Base-by-base conservation (phyloP, 2,113 vertebrate genomes). In the Pteruthius melanotis region DNA sequence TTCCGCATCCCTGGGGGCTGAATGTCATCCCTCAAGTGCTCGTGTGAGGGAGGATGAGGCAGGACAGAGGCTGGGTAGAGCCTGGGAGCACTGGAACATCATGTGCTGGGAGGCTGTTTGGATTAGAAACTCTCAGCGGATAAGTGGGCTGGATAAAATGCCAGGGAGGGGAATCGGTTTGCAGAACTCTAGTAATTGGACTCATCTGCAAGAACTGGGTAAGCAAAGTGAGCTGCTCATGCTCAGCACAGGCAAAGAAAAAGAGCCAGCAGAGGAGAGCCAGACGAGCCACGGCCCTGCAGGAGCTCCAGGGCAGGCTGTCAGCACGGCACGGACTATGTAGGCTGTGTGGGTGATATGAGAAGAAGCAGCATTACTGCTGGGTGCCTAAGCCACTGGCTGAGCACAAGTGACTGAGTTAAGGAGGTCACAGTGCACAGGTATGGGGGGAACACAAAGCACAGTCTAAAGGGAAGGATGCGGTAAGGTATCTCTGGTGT, bases 91-190 rank as follows among this genome's bases (percentile, higher is more conserved):
- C 83, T 33, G 83, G 96, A 96, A 95, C 94, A 91, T 94, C 1
- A 3, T 95, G 94, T 96, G 90, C 95, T 95, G 80, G 88, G 92
- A 95, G 72, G 88, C 88, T 92, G 90, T 96, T 96, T 96, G 93
- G 90, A 95, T 96, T 93, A 96, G 90, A 93, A 94, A 78, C 94
- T 90, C 87, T 93, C 64, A 1, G 87, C 0, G 42, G 92, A 92
- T 90, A 90, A 96, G 83, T 90, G 83, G 85, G 83, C 90, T 89
- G 94, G 93, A 78, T 89, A 68, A 92, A 95, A 93, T 90, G 90
- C 94, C 95, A 96, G 92, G 92, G 90, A 96, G 72, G 71, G 44
- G 60, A 97, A 87, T 63, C 35, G 30, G 94, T 94, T 91, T 95
- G 94, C 93, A 96, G 93, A 96, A 90, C 90, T 96, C 71, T 6